phyloP scores from a whole-genome alignment of 2,888 invertebrate species.

The Xylota sylvarum region DNA sequence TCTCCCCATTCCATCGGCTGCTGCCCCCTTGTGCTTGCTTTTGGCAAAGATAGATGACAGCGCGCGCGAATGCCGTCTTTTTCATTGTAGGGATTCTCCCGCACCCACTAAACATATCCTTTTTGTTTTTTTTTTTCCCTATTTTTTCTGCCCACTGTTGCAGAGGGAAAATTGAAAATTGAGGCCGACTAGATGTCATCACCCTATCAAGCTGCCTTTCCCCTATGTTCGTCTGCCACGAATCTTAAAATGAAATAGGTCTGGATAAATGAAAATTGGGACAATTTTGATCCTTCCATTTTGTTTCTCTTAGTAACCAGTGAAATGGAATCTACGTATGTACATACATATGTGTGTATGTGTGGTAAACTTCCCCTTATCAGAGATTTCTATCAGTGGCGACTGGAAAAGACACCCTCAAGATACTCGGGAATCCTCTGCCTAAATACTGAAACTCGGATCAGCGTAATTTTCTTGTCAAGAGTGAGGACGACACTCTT shows the following conservation, averaged over 20 bases:
- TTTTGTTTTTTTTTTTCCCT: slow-evolving; percentile 18
- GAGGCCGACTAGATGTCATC: slow-evolving; percentile 76
- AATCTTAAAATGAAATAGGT: slow-evolving; percentile 54
- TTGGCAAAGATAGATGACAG: slow-evolving; percentile 72
- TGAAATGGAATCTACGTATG: neutral
- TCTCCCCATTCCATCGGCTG: neutral
- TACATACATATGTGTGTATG: slow-evolving; percentile 1
- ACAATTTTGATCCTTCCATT: slow-evolving; percentile 67
- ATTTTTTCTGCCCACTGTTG: slow-evolving; percentile 37
- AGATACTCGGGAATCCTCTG: slow-evolving; percentile 56
- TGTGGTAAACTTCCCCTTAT: slow-evolving; percentile 50
- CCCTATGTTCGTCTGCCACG: slow-evolving; percentile 2
- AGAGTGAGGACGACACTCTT: slow-evolving; percentile 5
- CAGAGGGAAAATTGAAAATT: slow-evolving; percentile 67
- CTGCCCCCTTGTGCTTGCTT: slow-evolving; percentile 22
- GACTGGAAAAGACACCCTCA: slow-evolving; percentile 36
- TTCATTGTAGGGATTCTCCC: slow-evolving; percentile 39
- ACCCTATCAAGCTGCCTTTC: slow-evolving; percentile 68
- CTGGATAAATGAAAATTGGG: slow-evolving; percentile 72
- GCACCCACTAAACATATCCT: neutral
- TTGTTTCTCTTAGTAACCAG: slow-evolving; percentile 27
- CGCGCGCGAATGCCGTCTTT: slow-evolving; percentile 65
- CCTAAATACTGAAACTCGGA: slow-evolving; percentile 65
- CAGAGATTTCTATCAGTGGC: slow-evolving; percentile 53
- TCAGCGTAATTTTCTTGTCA: slow-evolving; percentile 61